phyloP scores from a whole-genome alignment of 2,797 vertebrate species.

The Lepus townsendii region DNA sequence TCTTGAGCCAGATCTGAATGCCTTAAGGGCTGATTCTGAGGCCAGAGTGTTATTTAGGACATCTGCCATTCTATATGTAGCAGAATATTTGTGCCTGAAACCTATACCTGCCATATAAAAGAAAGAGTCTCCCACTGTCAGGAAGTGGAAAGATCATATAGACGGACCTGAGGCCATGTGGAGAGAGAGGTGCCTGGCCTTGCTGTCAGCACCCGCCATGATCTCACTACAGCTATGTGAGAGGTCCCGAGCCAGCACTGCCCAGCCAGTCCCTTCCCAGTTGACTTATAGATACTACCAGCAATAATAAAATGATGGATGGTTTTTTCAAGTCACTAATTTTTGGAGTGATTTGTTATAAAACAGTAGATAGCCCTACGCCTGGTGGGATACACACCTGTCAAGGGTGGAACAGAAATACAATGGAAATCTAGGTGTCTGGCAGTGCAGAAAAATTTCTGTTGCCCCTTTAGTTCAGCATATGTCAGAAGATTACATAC shows the following conservation, averaged over 20 bases:
- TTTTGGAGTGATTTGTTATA: constrained; percentile 27
- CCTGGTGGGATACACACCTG: background rate
- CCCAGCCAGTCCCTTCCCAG: background rate
- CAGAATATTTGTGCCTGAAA: background rate
- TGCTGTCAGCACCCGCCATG: background rate
- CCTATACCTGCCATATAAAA: background rate
- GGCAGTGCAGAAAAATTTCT: constrained; percentile 64
- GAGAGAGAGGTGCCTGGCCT: background rate
- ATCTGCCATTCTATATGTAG: background rate
- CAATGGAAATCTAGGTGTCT: constrained; percentile 53
- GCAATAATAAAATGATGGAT: background rate
- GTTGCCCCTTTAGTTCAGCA: background rate
- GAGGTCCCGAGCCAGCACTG: background rate
- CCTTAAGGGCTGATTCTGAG: too few species aligned
- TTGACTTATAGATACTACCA: background rate
- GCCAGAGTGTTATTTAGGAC: too few species aligned
- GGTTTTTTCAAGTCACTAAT: background rate
- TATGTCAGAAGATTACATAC: constrained; percentile 13
- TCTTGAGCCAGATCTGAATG: too few species aligned
- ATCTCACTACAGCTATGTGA: background rate
- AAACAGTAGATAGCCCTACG: background rate
- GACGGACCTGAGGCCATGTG: background rate
- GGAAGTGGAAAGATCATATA: background rate
- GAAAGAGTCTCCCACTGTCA: background rate
- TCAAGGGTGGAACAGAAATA: background rate